Conservation (phyloP, 2,888 invertebrate species). For the Eilema griseolum region DNA sequence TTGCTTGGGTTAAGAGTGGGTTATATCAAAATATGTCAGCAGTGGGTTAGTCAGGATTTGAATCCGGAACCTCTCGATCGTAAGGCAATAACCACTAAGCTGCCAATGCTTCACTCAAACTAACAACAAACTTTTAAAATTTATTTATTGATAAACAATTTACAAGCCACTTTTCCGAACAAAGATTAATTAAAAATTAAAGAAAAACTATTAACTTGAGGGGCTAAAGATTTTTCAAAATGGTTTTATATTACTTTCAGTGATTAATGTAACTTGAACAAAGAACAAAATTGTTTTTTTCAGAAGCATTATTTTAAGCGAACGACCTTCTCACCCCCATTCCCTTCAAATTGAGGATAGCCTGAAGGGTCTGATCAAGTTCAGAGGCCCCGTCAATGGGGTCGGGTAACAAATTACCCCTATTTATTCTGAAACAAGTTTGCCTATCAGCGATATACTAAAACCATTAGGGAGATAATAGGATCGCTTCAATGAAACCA, state of each 20-base stretch:
- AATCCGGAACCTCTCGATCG: no score
- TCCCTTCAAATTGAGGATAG: conserved; percentile 32
- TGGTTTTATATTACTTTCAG: conserved; percentile 29
- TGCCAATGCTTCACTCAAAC: no score
- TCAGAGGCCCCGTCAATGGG: conserved; percentile 57
- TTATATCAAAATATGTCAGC: no score
- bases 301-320: conserved; percentile 31
- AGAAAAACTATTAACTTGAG: conserved; percentile 25
- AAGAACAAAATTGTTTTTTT: conserved; percentile 29
- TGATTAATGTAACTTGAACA: conserved; percentile 39
- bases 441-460: conserved; percentile 77
- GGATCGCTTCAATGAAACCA: conserved; percentile 57
- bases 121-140: background rate
- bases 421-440: conserved; percentile 77
- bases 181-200: conserved; percentile 44
- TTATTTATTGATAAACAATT: background rate
- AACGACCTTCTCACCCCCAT: conserved; percentile 39
- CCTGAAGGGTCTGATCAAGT: conserved; percentile 55
- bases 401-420: conserved; percentile 72
- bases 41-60: no score
- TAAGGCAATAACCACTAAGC: no score
- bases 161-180: conserved; percentile 23
- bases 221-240: conserved; percentile 20
- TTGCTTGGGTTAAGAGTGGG: background rate
- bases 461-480: conserved; percentile 72